A percentile compares a stretch with the other conserved stretches of the same genome.
Evolutionary conservation across 2,113 vertebrate species (phyloP).

Genomic region (Triplophysa tibetana): DNA sequence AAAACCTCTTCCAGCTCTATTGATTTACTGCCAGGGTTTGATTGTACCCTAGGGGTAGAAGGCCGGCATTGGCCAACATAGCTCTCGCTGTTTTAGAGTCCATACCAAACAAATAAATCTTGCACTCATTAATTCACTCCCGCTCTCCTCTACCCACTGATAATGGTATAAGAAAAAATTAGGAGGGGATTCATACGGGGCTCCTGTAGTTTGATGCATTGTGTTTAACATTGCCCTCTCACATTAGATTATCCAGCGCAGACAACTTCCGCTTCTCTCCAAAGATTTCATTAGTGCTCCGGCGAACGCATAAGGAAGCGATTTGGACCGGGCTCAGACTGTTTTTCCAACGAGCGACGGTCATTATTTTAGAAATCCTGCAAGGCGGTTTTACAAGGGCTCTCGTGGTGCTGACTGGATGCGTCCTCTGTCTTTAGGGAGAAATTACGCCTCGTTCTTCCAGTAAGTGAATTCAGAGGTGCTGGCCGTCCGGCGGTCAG

Average conservation of each 20-base stretch:
- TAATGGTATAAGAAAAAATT: slow-evolving; percentile 60
- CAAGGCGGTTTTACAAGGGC: slow-evolving; percentile 63
- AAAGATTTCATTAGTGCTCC: slow-evolving; percentile 65
- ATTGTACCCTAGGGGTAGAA: slow-evolving; percentile 80
- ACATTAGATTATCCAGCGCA: slow-evolving; percentile 67
- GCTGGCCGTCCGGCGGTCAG: slow-evolving; percentile 38
- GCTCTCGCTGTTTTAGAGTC: slow-evolving; percentile 82
- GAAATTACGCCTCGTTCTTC: slow-evolving; percentile 56
- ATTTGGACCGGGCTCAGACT: slow-evolving; percentile 63
- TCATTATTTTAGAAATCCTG: slow-evolving; percentile 72
- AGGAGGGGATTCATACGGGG: slow-evolving; percentile 62
- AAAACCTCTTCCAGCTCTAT: slow-evolving; percentile 81
- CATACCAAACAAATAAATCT: slow-evolving; percentile 85
- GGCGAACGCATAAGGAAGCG: slow-evolving; percentile 66
- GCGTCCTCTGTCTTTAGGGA: slow-evolving; percentile 48
- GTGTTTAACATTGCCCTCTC: slow-evolving; percentile 56
- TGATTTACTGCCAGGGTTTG: slow-evolving; percentile 83
- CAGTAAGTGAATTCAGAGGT: slow-evolving; percentile 51
- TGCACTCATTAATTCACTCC: slow-evolving; percentile 76
- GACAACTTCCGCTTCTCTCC: slow-evolving; percentile 68
- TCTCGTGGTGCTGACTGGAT: slow-evolving; percentile 51
- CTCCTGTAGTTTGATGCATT: slow-evolving; percentile 60
- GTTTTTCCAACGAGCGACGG: slow-evolving; percentile 57
- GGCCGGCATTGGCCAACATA: slow-evolving; percentile 73
- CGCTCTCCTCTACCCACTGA: slow-evolving; percentile 66